Base-by-base conservation (phyloP, 2,888 invertebrate species). In the Lordiphosa fenestrarum region DNA sequence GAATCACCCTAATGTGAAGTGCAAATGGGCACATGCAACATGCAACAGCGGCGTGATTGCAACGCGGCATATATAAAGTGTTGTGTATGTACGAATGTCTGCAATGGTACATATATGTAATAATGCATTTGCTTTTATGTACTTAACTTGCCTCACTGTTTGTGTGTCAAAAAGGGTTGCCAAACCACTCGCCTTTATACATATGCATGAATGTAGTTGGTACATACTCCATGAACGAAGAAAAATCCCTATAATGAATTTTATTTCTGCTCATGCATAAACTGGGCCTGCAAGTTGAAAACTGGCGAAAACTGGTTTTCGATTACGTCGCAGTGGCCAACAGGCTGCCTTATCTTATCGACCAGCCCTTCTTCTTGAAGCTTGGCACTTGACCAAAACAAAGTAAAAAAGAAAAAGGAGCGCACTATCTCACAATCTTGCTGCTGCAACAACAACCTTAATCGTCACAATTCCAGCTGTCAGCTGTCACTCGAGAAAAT, bases 141-240 rank as follows among this genome's bases (percentile, higher is more conserved):
- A 47, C 41, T 13, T 35, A 10, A n/a, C 19, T 51, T 33, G 41
- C 53, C 39, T 57, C 41, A 72, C 75, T 82, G 80, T 82, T 76
- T 76, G 75, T 76, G 73, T 76, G 80, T 80, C 83, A 76, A 83
- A 63, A 76, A 76, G 75, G 83, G 75, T 78, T 82, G 83, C 83
- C 75, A 78, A 80, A 83, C 76, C 72, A 80, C 80, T 78, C 71
- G 64, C 56, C 23, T 54, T 69, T 66, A 66, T 65, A 39, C 67
- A 58, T 66, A 58, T 66, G 9, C 21, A 55, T 37, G 42, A 19
- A 62, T 48, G 38, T 30, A 50, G 46, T 33, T 47, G 39, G 30
- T 55, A 50, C 23, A 41, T 48, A 51, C 54, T 41, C 40, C 48
- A 39, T 39, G 63, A 40, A 48, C 59, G 33, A 30, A 52, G 47